Evolutionary conservation across 92 coral and sea anemone species (phyloP).

Genomic region (Blastomussa wellsi): DNA sequence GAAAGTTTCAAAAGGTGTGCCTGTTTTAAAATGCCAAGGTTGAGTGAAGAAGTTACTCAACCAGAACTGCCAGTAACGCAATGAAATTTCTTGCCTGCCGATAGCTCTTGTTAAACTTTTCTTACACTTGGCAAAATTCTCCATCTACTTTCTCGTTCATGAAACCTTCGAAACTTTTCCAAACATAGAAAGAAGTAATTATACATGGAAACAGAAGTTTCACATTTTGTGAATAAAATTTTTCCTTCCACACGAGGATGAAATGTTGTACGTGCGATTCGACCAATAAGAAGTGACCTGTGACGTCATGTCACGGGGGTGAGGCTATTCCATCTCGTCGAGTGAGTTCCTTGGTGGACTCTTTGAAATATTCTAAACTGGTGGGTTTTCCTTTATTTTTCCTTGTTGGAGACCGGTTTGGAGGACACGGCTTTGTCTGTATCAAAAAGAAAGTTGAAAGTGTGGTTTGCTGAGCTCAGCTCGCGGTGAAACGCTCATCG

Average conservation of each 20-base stretch:
- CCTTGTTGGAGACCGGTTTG: conserved; percentile 43
- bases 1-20: conserved; percentile 19
- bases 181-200: neutral
- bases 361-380: conserved; percentile 23
- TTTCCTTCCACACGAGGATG: conserved; percentile 20
- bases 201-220: neutral
- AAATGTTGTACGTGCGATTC: conserved; percentile 33
- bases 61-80: conserved; percentile 37
- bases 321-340: conserved; percentile 69
- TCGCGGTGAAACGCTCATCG: conserved; percentile 61
- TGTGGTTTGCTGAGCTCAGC: conserved; percentile 53
- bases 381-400: conserved; percentile 34
- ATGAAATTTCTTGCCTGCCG: neutral
- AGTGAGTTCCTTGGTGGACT: conserved; percentile 48
- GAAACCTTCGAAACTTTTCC: neutral
- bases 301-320: conserved; percentile 87
- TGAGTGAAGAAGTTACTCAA: neutral
- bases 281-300: conserved; percentile 32
- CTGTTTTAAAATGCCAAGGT: conserved; percentile 10
- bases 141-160: neutral
- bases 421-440: conserved; percentile 20
- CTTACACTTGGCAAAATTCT: neutral
- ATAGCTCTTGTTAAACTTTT: neutral
- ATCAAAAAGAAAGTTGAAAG: conserved; percentile 15
- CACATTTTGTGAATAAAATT: neutral